phyloP scores from a whole-genome alignment of 2,888 invertebrate genomes.

The Parelbella ahira region DNA sequence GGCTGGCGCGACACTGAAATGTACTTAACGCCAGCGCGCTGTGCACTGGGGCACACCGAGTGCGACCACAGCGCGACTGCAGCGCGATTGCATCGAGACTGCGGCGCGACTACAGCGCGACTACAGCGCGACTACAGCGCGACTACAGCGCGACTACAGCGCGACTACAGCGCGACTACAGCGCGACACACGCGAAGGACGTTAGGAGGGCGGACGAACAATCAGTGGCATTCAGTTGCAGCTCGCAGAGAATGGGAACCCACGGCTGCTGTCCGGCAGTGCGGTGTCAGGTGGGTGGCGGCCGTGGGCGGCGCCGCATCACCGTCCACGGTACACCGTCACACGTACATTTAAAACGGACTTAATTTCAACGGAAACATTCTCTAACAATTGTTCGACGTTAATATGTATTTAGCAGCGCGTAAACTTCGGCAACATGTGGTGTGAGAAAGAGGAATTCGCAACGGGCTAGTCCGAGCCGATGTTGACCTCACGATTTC shows the following conservation, averaged over 20 bases:
- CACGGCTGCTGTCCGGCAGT: conserved; percentile 15
- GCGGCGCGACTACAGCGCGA: conserved; percentile 20
- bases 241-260: conserved; percentile 14
- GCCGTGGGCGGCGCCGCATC: conserved; percentile 15
- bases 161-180: conserved; percentile 20
- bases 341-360: too few relatives aligned
- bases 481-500: conserved; percentile 78
- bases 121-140: conserved; percentile 17
- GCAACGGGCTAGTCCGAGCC: conserved; percentile 66
- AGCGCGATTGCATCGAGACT: conserved; percentile 18
- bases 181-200: conserved; percentile 17
- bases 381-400: too few relatives aligned
- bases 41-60: conserved; percentile 2
- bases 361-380: too few relatives aligned
- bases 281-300: conserved; percentile 14
- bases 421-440: conserved; percentile 50
- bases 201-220: conserved; percentile 22
- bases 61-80: conserved; percentile 20
- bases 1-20: conserved; percentile 12
- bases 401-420: conserved; percentile 40
- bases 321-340: too few relatives aligned
- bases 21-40: conserved; percentile 19
- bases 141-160: conserved; percentile 16
- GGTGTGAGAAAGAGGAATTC: conserved; percentile 76
- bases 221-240: conserved; percentile 19